These are phyloP conservation scores for Nymphalis urticae DNA, from an alignment of 2,888 invertebrate species.

Conservation along the genomic window DNA sequence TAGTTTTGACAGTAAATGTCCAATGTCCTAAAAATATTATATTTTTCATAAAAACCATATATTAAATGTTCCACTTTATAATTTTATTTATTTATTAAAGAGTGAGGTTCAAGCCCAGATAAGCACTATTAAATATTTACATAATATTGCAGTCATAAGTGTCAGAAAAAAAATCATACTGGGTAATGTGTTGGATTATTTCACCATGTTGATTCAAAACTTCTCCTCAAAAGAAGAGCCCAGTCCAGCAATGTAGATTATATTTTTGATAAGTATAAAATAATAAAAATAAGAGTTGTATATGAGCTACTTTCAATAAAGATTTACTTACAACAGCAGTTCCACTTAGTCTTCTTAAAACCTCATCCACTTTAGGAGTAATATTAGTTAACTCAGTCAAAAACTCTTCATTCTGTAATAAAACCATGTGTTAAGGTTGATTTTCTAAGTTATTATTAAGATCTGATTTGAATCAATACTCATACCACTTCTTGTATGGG, in stretches of 20 bases:
- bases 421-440: not conserved
- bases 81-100: no score
- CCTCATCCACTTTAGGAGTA: constrained; percentile 67
- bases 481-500: constrained; percentile 69
- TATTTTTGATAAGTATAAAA: constrained; percentile 8
- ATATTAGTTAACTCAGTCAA: constrained; percentile 56
- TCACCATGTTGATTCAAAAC: no score
- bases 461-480: constrained; percentile 19
- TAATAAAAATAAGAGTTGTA: not conserved
- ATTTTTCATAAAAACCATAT: no score
- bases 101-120: no score
- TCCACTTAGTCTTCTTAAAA: constrained; percentile 66
- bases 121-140: no score
- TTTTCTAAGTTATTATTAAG: not conserved
- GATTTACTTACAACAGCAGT: constrained; percentile 68
- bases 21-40: constrained; percentile 58
- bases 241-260: no score
- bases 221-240: no score
- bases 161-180: no score
- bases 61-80: no score
- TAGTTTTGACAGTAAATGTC: constrained; percentile 61
- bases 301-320: not conserved
- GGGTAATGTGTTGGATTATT: no score
- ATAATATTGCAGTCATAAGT: no score
- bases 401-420: constrained; percentile 64